These are phyloP conservation scores for Mustelus asterias DNA, from an alignment of 2,113 vertebrate species.

Conservation along the genomic window DNA sequence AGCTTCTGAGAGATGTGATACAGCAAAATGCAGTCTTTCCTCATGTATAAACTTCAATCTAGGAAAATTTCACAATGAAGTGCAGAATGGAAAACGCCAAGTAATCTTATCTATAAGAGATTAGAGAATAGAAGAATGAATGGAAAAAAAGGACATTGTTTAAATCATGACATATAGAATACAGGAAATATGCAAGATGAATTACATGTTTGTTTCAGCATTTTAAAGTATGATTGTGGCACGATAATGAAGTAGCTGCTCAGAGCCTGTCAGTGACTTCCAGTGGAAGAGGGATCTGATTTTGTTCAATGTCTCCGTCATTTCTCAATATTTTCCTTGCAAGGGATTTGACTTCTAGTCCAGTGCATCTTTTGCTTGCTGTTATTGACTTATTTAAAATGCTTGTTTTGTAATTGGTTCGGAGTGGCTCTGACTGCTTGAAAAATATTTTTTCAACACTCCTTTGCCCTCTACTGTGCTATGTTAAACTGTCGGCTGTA, in stretches of 20 bases:
- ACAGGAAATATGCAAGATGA: background rate
- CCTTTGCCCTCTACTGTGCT: background rate
- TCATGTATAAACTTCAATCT: background rate
- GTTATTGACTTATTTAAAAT: background rate
- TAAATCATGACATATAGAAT: background rate
- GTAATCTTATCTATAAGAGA: background rate
- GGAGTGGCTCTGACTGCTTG: background rate
- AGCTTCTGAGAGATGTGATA: background rate
- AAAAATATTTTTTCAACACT: background rate
- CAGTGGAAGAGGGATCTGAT: background rate
- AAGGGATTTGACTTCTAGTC: background rate
- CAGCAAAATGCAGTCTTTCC: background rate
- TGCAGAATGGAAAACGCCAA: background rate
- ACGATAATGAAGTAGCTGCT: background rate
- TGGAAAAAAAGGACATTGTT: background rate
- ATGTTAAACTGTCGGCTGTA: background rate
- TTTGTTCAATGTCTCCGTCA: background rate
- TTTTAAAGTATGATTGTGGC: background rate
- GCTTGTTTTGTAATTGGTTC: background rate
- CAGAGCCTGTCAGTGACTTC: background rate
- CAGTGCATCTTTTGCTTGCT: background rate
- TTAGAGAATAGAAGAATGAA: background rate
- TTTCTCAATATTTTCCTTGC: background rate
- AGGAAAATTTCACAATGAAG: background rate
- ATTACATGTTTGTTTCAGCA: background rate